Percentiles rank a stretch among this genome's conserved stretches.
Evolutionary conservation across 2,888 invertebrate genomes (phyloP).

Genomic region (Perithous albicinctus): DNA sequence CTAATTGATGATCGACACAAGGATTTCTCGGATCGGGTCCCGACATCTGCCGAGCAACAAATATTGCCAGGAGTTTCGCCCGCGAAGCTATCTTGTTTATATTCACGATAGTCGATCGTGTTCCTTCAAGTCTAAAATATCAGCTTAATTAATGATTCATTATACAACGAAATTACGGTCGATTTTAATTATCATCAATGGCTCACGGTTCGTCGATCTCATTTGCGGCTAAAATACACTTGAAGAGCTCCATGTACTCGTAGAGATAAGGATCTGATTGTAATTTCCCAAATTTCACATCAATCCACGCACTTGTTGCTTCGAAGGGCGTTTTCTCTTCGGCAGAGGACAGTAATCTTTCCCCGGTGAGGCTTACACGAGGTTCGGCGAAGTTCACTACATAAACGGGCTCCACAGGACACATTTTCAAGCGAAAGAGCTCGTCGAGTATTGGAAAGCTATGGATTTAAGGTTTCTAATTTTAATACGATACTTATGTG

Average conservation of each 20-base stretch:
- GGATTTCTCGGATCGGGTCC: slow-evolving; percentile 71
- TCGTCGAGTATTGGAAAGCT: slow-evolving; percentile 81
- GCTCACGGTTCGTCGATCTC: slow-evolving; percentile 54
- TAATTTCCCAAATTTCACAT: slow-evolving; percentile 75
- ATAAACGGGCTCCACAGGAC: slow-evolving; percentile 78
- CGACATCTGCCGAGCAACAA: slow-evolving; percentile 80
- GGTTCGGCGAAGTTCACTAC: slow-evolving; percentile 75
- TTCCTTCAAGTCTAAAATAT: slow-evolving; percentile 18
- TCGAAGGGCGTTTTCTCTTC: slow-evolving; percentile 21
- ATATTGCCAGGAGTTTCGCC: slow-evolving; percentile 77
- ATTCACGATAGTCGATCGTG: slow-evolving; percentile 65
- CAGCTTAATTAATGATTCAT: neutral
- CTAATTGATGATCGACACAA: slow-evolving; percentile 78
- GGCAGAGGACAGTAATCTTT: slow-evolving; percentile 17
- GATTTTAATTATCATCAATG: slow-evolving; percentile 1
- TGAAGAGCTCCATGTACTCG: slow-evolving; percentile 74
- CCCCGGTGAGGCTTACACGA: neutral
- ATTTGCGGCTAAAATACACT: slow-evolving; percentile 71
- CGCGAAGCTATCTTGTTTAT: slow-evolving; percentile 72
- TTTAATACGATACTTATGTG: neutral
- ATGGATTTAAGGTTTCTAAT: neutral
- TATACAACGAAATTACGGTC: neutral
- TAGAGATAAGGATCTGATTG: slow-evolving; percentile 75
- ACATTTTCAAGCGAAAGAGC: slow-evolving; percentile 76
- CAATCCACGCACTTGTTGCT: slow-evolving; percentile 67